These are phyloP conservation scores for Tiphia femorata DNA, from an alignment of 2,888 invertebrate genomes.

Conservation along the genomic window DNA sequence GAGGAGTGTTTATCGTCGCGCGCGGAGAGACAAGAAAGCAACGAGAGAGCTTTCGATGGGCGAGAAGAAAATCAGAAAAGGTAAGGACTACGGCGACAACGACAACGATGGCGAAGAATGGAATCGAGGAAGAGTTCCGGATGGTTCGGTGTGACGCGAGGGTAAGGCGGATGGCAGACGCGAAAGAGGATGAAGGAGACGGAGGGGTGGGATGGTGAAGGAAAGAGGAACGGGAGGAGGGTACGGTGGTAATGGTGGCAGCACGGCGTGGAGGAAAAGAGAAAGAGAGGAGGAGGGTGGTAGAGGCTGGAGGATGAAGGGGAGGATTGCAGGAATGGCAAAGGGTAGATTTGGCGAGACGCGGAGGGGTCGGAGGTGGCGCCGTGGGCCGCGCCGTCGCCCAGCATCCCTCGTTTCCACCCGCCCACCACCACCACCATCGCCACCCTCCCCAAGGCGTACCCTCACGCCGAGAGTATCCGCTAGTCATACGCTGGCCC, in stretches of 20 bases:
- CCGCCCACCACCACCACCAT: too few species aligned
- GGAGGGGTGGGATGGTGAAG: constrained; percentile 14
- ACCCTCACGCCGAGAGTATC: constrained; percentile 64
- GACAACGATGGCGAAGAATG: background rate
- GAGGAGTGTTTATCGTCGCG: constrained; percentile 12
- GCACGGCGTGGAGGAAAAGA: constrained; percentile 11
- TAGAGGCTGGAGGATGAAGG: background rate
- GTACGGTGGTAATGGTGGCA: constrained; percentile 1
- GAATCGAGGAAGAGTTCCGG: background rate
- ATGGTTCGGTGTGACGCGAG: constrained; percentile 11
- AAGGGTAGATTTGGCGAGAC: constrained; percentile 5
- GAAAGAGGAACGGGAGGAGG: background rate
- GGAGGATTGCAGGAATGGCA: constrained; percentile 2
- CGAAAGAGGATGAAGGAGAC: constrained; percentile 7
- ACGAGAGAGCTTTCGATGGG: background rate
- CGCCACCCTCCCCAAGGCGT: constrained; percentile 64
- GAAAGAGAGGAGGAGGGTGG: background rate
- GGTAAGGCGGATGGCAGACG: constrained; percentile 8
- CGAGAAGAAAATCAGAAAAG: background rate
- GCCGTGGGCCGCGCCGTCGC: constrained; percentile 68
- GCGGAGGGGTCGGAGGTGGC: constrained; percentile 55
- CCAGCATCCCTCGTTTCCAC: constrained; percentile 63
- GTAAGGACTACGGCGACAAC: background rate
- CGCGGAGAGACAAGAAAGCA: constrained; percentile 5
- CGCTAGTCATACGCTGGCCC: constrained; percentile 67